Evolutionary conservation across 2,113 vertebrate genomes (phyloP).

Genomic region (Zosterops japonicus): DNA sequence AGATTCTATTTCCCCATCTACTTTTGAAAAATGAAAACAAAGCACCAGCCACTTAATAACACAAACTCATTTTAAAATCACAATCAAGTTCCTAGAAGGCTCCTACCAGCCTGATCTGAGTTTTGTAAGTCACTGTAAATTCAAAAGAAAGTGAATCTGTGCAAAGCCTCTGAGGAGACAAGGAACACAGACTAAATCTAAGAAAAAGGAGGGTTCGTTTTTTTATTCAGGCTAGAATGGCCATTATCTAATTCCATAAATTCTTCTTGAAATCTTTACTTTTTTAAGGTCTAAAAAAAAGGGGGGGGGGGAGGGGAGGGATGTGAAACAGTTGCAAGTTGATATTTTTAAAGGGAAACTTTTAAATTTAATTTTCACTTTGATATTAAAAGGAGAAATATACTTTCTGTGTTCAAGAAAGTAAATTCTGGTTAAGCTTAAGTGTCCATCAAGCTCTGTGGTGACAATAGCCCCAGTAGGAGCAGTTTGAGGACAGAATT

Average conservation of each 20-base stretch:
- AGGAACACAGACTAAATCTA: neutral
- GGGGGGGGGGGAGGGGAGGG: fast-evolving
- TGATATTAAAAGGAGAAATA: neutral
- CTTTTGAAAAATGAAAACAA: neutral
- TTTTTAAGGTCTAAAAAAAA: neutral
- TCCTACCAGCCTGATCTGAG: neutral
- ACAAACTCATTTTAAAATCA: neutral
- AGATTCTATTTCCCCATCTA: neutral
- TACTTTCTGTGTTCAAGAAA: neutral
- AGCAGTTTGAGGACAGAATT: neutral
- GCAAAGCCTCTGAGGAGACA: neutral
- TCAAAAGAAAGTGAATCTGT: neutral
- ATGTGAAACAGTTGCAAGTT: neutral
- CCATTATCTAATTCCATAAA: neutral
- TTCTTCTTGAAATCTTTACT: neutral
- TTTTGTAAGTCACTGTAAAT: neutral
- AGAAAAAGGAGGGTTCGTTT: neutral
- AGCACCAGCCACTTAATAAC: neutral
- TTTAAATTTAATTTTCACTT: neutral
- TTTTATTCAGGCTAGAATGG: neutral
- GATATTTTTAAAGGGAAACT: neutral
- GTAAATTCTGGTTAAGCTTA: neutral
- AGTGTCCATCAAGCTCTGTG: neutral
- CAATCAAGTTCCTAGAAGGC: neutral
- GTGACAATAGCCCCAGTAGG: neutral